Evolutionary conservation across 2,888 invertebrate species (phyloP).

Genomic region (Marronus borbonicus): DNA sequence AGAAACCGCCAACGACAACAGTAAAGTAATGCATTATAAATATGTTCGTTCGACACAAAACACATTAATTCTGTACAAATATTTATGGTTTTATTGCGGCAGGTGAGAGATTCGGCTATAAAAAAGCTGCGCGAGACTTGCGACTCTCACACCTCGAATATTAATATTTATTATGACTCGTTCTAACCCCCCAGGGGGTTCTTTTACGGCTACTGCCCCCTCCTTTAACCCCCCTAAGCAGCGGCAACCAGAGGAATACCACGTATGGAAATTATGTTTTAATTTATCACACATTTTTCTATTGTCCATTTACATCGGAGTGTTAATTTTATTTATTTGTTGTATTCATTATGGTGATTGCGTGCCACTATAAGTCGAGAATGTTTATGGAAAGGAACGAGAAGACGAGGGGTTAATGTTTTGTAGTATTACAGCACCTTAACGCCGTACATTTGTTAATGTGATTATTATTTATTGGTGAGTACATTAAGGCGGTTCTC

Average conservation of each 20-base stretch:
- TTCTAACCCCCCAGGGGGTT: conserved; percentile 66
- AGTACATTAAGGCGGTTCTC: conserved; percentile 41
- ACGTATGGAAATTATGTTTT: conserved; percentile 69
- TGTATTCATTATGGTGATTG: conserved; percentile 63
- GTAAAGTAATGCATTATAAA: conserved; percentile 63
- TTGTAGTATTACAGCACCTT: conserved; percentile 46
- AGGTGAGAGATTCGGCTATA: conserved; percentile 65
- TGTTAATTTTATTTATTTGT: conserved; percentile 70
- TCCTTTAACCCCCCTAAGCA: conserved; percentile 60
- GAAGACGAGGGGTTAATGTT: conserved; percentile 45
- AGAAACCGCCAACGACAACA: conserved; percentile 58
- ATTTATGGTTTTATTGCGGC: conserved; percentile 70
- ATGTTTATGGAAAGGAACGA: conserved; percentile 50
- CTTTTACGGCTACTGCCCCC: conserved; percentile 69
- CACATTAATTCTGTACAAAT: conserved; percentile 69
- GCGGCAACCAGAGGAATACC: conserved; percentile 65
- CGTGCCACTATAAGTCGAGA: conserved; percentile 47
- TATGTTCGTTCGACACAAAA: conserved; percentile 64
- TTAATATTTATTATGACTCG: conserved; percentile 71
- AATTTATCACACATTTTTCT: conserved; percentile 69
- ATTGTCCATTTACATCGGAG: conserved; percentile 68
- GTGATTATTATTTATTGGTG: conserved; percentile 52
- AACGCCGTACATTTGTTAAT: conserved; percentile 47
- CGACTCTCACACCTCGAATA: conserved; percentile 69
- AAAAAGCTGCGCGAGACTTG: conserved; percentile 59